A percentile compares a stretch with the other conserved stretches of the same genome.
phyloP scores from a whole-genome alignment of 1,140 invertebrate genomes.

The Heliconius melpomene region DNA sequence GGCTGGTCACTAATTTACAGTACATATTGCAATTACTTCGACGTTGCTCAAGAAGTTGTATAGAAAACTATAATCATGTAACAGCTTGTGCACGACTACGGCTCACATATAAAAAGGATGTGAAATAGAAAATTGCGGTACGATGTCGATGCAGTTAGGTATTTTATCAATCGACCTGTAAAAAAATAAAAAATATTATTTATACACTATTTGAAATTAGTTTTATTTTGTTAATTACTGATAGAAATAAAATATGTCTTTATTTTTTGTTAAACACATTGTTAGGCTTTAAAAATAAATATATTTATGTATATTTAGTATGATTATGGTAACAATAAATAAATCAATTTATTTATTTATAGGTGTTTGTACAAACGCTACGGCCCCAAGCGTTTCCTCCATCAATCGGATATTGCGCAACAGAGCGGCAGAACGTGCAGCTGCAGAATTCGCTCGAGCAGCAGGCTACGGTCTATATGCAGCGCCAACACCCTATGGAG shows the following conservation, averaged over 20 bases:
- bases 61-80: constrained; percentile 52
- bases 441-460: constrained; percentile 94
- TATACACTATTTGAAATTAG: too few relatives aligned
- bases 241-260: too few relatives aligned
- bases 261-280: too few relatives aligned
- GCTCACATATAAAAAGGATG: constrained; percentile 24
- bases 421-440: constrained; percentile 94
- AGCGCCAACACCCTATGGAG: constrained; percentile 86
- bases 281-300: too few relatives aligned
- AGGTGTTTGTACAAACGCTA: constrained; percentile 94
- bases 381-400: constrained; percentile 94
- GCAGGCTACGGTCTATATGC: constrained; percentile 94
- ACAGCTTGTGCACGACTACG: constrained; percentile 35
- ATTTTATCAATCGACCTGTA: too few relatives aligned
- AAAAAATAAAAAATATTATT: too few relatives aligned
- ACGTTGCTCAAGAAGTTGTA: constrained; percentile 54
- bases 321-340: not conserved
- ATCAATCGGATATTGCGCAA: constrained; percentile 96
- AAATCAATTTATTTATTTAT: constrained; percentile 31
- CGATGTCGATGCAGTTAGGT: not conserved
- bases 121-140: constrained; percentile 3
- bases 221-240: too few relatives aligned
- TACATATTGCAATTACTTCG: constrained; percentile 56
- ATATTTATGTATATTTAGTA: not conserved
- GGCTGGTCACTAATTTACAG: constrained; percentile 60